Evolutionary conservation across 1,140 invertebrate genomes (phyloP).

Genomic region (Pantala flavescens): DNA sequence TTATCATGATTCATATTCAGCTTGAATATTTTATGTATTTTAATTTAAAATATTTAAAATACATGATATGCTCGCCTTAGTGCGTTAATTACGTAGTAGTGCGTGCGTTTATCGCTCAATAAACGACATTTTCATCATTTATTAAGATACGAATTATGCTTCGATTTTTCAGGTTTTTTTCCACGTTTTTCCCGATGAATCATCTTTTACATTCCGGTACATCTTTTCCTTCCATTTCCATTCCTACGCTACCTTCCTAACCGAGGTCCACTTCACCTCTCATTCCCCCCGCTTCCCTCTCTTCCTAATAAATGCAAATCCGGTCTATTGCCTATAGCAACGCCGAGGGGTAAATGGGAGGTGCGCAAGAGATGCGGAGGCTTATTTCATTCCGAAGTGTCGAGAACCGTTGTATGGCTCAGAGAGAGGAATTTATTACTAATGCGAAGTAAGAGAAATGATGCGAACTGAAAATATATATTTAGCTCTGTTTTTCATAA

Average conservation of each 20-base stretch:
- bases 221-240: not conserved
- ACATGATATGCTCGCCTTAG: no score
- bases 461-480: not conserved
- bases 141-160: no score
- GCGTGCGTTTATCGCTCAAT: no score
- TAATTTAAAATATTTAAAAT: no score
- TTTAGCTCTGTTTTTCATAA: no score
- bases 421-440: not conserved
- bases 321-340: not conserved
- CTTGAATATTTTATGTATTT: no score
- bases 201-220: not conserved
- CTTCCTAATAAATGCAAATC: constrained; percentile 10
- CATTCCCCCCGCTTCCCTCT: not conserved
- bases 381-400: not conserved
- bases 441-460: not conserved
- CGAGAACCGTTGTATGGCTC: not conserved
- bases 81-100: no score
- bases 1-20: no score
- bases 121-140: no score
- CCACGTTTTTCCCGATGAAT: no score
- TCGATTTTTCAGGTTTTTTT: no score
- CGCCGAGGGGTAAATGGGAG: not conserved
- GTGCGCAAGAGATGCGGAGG: not conserved
- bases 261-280: not conserved
- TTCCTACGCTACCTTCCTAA: not conserved